Conservation (phyloP, 2,113 vertebrate genomes). For the Tragelaphus strepsiceros region DNA sequence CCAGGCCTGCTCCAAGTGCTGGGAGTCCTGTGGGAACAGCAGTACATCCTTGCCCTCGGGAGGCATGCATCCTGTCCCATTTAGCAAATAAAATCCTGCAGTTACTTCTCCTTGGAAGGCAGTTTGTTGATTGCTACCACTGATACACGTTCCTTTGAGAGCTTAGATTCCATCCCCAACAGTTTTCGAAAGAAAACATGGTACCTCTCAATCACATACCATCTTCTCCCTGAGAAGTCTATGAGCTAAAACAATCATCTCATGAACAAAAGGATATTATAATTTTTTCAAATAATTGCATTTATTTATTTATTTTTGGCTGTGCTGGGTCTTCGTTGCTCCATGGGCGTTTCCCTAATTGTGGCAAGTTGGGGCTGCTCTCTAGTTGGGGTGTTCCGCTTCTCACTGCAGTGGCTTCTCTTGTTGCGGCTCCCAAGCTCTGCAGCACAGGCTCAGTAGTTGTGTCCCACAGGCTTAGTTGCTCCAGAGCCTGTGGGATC, state of each 20-base stretch:
- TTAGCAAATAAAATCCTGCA: background rate
- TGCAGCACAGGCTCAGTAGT: background rate
- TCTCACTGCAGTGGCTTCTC: background rate
- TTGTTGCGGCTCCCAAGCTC: background rate
- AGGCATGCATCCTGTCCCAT: background rate
- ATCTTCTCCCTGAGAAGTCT: background rate
- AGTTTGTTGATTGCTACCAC: background rate
- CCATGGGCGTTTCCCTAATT: background rate
- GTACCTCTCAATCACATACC: background rate
- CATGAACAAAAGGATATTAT: background rate
- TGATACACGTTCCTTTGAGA: background rate
- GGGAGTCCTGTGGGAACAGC: background rate
- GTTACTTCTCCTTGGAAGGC: background rate
- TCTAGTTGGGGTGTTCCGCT: background rate
- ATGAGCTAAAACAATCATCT: background rate
- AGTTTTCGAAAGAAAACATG: background rate
- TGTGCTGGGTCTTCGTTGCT: background rate
- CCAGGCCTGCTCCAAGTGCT: background rate
- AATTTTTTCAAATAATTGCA: background rate
- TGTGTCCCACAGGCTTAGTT: background rate
- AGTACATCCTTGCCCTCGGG: background rate
- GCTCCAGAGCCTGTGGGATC: background rate
- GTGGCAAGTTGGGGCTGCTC: background rate
- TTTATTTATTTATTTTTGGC: background rate
- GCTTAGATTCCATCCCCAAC: background rate